Percentiles rank a stretch among this genome's conserved stretches.
Evolutionary conservation across 2,888 invertebrate species (phyloP).

Genomic region (Dryomyza anilis): DNA sequence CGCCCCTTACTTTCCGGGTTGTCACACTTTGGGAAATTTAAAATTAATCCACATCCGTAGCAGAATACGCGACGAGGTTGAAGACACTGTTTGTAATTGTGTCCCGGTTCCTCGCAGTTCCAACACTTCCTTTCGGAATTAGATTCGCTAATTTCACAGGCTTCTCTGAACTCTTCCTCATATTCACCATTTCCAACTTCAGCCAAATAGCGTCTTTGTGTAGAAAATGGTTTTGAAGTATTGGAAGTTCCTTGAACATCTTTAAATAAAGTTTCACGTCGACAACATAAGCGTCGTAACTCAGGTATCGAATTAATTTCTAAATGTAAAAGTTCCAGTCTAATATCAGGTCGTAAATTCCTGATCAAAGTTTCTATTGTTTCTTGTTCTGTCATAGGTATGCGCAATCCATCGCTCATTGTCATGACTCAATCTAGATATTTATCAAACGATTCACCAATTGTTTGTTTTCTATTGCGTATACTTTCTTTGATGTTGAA

Average conservation of each 20-base stretch:
- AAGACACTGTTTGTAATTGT: no score
- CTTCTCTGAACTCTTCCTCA: background rate
- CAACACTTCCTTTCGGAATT: background rate
- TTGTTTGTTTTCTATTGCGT: slow-evolving; percentile 25
- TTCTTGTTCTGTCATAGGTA: background rate
- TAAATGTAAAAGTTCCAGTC: background rate
- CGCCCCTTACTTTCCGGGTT: background rate
- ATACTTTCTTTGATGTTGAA: background rate
- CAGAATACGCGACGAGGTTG: background rate
- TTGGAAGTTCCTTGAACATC: background rate
- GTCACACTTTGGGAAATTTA: background rate
- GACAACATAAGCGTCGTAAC: no score
- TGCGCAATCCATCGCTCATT: slow-evolving; percentile 4
- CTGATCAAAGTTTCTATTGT: background rate
- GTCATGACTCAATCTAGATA: no score
- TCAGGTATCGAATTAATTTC: slow-evolving; percentile 12
- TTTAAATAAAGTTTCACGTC: background rate
- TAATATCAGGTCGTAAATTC: background rate
- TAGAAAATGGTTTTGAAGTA: background rate
- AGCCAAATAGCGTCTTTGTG: background rate
- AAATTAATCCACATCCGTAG: slow-evolving; percentile 9
- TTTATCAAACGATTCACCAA: slow-evolving; percentile 4
- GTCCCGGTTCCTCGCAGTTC: slow-evolving; percentile 1
- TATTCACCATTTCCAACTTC: background rate
- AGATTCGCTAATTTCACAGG: background rate